A percentile compares a stretch with the other conserved stretches of the same genome.
These are phyloP conservation scores for Muscicapa striata DNA, from an alignment of 2,797 vertebrate species.

Conservation along the genomic window DNA sequence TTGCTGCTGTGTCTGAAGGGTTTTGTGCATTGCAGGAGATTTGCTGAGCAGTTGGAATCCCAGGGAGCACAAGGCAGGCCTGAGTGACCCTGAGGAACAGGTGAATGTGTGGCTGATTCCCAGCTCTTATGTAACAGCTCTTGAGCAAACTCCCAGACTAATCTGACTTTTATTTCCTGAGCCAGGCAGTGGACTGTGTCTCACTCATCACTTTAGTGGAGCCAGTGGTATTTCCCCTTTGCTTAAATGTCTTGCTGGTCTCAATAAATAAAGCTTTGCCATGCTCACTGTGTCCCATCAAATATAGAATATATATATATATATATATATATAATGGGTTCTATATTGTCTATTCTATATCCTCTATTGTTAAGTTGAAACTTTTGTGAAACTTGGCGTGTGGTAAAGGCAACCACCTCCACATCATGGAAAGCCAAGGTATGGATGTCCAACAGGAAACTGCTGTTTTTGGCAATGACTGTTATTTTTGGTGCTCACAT, in stretches of 20 bases:
- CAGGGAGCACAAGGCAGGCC: not conserved
- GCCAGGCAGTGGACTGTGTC: not conserved
- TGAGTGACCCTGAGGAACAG: not conserved
- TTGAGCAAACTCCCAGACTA: not conserved
- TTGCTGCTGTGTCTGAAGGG: not conserved
- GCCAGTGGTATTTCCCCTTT: not conserved
- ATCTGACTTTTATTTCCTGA: not conserved
- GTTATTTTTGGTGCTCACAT: not conserved
- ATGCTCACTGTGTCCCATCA: not conserved
- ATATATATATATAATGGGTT: not conserved
- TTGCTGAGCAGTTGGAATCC: not conserved
- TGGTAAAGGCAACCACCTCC: not conserved
- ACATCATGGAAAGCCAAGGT: not conserved
- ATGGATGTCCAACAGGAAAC: not conserved
- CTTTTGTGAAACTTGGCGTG: not conserved
- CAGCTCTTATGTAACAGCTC: not conserved
- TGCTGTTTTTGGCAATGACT: not conserved
- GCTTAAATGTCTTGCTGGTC: not conserved
- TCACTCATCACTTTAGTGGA: not conserved
- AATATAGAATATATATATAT: not conserved
- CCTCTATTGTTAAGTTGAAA: not conserved
- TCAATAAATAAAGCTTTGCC: not conserved
- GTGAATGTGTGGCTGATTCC: not conserved
- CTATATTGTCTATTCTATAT: not conserved
- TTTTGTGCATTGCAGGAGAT: not conserved